These are phyloP conservation scores for Tetranychus piercei DNA, from an alignment of 2,888 invertebrate species.

Conservation along the genomic window DNA sequence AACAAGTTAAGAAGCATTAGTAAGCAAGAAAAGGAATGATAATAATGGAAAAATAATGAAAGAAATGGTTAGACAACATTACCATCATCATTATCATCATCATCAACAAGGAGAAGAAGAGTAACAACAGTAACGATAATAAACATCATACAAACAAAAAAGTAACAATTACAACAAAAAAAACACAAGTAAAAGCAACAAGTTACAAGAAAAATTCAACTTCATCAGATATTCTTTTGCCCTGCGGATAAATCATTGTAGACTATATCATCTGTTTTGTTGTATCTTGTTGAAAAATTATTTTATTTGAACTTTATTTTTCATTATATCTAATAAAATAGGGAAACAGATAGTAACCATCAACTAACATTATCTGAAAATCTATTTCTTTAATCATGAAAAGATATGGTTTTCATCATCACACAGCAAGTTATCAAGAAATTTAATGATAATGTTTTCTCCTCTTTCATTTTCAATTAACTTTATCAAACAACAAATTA, in stretches of 20 bases:
- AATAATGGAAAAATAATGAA: background rate
- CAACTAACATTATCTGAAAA: background rate
- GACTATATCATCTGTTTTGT: background rate
- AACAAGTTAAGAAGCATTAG: background rate
- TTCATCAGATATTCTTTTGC: too few species aligned
- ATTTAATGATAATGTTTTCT: background rate
- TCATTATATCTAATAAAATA: background rate
- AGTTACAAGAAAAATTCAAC: background rate
- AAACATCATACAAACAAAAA: background rate
- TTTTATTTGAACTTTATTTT: background rate
- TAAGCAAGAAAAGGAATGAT: background rate
- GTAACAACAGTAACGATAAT: background rate
- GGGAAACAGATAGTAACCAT: background rate
- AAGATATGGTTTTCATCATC: background rate
- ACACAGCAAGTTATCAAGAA: background rate
- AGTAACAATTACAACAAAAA: background rate
- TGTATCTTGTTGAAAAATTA: background rate
- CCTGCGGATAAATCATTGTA: background rate
- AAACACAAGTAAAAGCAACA: background rate
- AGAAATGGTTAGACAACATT: conserved; percentile 8
- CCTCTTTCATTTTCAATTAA: background rate
- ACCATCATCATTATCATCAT: background rate
- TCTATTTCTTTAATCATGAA: background rate
- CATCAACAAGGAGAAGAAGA: background rate
- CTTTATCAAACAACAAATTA: background rate